Evolutionary conservation across 2,113 vertebrate species (phyloP), one percentile per base, ranked within the genome.

Genomic region (Prunella himalayana): DNA sequence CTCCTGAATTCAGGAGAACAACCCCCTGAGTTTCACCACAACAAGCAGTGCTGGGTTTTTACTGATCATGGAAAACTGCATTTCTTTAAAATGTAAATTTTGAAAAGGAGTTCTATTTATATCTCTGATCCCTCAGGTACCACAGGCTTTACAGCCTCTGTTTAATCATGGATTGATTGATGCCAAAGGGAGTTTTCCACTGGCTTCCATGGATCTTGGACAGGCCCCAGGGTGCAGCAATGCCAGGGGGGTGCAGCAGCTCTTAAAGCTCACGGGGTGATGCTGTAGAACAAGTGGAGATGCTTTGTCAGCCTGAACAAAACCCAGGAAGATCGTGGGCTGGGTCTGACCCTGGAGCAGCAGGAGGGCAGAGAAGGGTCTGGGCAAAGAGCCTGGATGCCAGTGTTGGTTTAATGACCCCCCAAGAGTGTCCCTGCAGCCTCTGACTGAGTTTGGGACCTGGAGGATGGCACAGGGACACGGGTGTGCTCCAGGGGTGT

Each of bases 161-260:
- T 81, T 79, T 49, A 47, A 53, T 64, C 88, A 37, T 1, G 16
- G 72, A 60, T 70, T 92, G 92, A 86, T 75, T 45, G 88, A 91
- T 84, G 77, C 53, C 72, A 13, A 6, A 27, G 61, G 80, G 65
- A 89, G 51, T 71, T 97, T 93, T 92, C 79, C 64, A 37, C 37
- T 21, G 66, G 35, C 69, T 89, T 49, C 12, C 1, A 31, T 3
- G 8, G 82, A 47, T 22, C 72, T 78, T 92, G 92, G 90, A 45
- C 68, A 3, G 28, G 50, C 66, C 94, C 94, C 95, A 88, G 86
- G 63, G 88, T 81, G 88, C 91, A 93, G 95, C 92, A 82, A 30
- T 15, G 53, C 79, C 23, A 11, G 0, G 1, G 82, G 78, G 66
- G 86, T 24, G 85, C 92, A 87, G 92, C 91, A 91, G 94, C 95